Evolutionary conservation across 2,888 invertebrate species (phyloP), one percentile per base, ranked within the genome.

Genomic region (Drosophila borealis): DNA sequence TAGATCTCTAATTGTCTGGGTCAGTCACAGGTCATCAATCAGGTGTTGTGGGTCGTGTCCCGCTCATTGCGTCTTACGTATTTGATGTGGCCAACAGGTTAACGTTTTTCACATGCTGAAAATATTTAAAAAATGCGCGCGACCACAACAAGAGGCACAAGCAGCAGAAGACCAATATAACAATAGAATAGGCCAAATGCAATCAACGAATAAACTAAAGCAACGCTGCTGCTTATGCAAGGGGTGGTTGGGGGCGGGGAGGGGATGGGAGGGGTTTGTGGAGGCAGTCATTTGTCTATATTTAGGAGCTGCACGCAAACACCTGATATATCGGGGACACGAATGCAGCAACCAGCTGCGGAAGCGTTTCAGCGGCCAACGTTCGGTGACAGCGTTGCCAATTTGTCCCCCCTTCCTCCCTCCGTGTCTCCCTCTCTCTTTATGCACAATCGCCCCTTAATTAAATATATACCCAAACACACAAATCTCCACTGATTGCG

Each of bases 301-400:
- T 85, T 81, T 88, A 90, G 80, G 76, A 75, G 88, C 88, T 80
- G 66, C 74, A 88, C 81, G 82, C 89, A 89, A 90, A 90, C 89
- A 90, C 89, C 89, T 90, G 89, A 90, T 88, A 85, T 89, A 90
- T 81, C 88, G 90, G 81, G 90, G 88, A 90, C 89, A 88, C 89
- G 33, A 57, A 19, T 57, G 34, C 41, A 39, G n/a, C 21, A 21
- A 21, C 29, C 59, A 66, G 33, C 54, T 51, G 46, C 76, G 77
- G 77, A 74, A 74, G 76, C 59, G 39, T 55, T 66, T 55, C 54
- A 34, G 14, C 19, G 41, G 36, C 50, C 50, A 69, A 75, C 50
- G 45, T 41, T 45, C 37, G 56, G 19, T 14, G 44, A 34, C 33
- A 53, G 29, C 60, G 45, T 55, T 76, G 73, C 72, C 77, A 77